Conservation (phyloP, 2,113 vertebrate genomes). For the Gadus macrocephalus region DNA sequence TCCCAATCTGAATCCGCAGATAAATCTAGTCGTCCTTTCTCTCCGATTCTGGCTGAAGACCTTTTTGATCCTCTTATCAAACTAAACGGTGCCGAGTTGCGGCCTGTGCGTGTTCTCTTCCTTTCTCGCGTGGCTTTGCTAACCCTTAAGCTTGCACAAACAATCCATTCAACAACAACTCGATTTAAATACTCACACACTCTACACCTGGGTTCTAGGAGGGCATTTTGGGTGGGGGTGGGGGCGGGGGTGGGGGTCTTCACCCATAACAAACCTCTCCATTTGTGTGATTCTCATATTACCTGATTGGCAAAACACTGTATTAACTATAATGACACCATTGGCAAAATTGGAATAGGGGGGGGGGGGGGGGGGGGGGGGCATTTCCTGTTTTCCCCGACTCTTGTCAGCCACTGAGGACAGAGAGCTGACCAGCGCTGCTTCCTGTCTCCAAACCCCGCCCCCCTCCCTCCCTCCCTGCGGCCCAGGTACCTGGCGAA, state of each 20-base stretch:
- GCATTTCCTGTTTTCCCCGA: constrained; percentile 40
- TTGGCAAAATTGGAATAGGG: constrained; percentile 57
- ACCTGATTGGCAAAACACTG: constrained; percentile 60
- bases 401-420: constrained; percentile 62
- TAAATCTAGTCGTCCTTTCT: constrained; percentile 41
- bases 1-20: constrained; percentile 50
- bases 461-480: constrained; percentile 63
- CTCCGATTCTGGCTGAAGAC: constrained; percentile 42
- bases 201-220: constrained; percentile 47
- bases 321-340: constrained; percentile 56
- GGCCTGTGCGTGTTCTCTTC: constrained; percentile 35
- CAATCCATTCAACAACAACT: constrained; percentile 17
- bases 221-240: constrained; percentile 21
- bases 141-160: constrained; percentile 65
- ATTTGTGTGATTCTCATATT: constrained; percentile 50
- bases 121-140: constrained; percentile 61
- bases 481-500: constrained; percentile 98
- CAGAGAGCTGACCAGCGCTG: constrained; percentile 77
- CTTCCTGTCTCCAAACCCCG: constrained; percentile 73
- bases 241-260: constrained; percentile 3
- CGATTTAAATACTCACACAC: constrained; percentile 37
- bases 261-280: constrained; percentile 41
- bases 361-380: constrained; percentile 52
- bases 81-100: constrained; percentile 40
- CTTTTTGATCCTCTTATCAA: constrained; percentile 52